phyloP scores from a whole-genome alignment of 2,113 vertebrate species.

The Triplophysa dalaica region DNA sequence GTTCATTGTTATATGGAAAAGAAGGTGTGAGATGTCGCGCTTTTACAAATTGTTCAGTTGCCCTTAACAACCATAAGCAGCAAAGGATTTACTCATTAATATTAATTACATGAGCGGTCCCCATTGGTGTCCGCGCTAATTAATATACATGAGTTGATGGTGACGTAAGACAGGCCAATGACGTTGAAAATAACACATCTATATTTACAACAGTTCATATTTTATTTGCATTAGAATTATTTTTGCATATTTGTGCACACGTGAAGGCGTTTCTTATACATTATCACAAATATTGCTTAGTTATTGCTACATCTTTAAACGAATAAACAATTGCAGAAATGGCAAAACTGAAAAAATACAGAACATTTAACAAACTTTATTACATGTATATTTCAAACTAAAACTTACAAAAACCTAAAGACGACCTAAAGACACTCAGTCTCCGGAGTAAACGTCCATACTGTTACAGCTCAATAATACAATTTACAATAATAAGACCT shows the following conservation, averaged over 20 bases:
- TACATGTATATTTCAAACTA: slow-evolving; percentile 52
- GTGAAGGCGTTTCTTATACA: slow-evolving; percentile 10
- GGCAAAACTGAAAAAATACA: slow-evolving; percentile 29
- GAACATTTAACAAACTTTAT: slow-evolving; percentile 37
- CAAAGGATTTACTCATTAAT: background rate
- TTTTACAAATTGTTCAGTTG: background rate
- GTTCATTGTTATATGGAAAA: slow-evolving; percentile 56
- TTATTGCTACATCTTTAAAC: background rate
- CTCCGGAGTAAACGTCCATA: background rate
- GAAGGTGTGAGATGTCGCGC: background rate
- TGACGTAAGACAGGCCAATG: background rate
- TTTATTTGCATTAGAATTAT: slow-evolving; percentile 45
- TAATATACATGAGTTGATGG: slow-evolving; percentile 12
- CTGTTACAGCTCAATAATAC: background rate
- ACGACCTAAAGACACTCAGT: slow-evolving; percentile 24
- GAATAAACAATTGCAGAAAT: slow-evolving; percentile 16
- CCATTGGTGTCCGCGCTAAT: background rate
- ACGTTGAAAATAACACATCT: background rate
- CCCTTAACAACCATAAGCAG: background rate
- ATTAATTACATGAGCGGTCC: background rate
- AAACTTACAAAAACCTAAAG: slow-evolving; percentile 34
- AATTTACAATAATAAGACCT: slow-evolving; percentile 20
- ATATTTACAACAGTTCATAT: background rate
- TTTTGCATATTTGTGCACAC: slow-evolving; percentile 44
- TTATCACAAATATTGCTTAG: background rate